phyloP scores from a whole-genome alignment of 1,140 invertebrate species.

The Periplaneta americana region DNA sequence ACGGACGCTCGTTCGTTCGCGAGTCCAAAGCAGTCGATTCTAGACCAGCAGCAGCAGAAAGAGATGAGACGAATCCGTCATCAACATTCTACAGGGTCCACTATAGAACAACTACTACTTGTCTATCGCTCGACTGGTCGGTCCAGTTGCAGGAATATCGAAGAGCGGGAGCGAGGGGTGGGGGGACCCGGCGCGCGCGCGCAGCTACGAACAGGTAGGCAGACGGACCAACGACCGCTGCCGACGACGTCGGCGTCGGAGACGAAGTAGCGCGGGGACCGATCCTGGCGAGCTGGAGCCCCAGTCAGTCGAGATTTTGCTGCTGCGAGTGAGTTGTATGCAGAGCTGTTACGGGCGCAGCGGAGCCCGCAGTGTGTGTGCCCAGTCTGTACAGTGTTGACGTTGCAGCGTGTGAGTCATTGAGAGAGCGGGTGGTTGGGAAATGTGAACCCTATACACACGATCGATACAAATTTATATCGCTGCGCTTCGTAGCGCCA shows the following conservation, averaged over 20 bases:
- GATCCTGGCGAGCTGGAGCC: background rate
- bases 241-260: background rate
- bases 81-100: conserved; percentile 8
- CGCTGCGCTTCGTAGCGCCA: conserved; percentile 1
- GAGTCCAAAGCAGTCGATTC: background rate
- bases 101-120: background rate
- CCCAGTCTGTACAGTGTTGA: background rate
- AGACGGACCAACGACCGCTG: conserved; percentile 2
- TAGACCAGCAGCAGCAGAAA: background rate
- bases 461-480: conserved; percentile 2
- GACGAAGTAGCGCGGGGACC: background rate
- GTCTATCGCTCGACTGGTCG: background rate
- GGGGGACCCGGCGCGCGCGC: background rate
- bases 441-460: background rate
- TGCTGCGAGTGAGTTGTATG: background rate
- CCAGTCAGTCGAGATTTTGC: background rate
- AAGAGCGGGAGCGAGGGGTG: background rate
- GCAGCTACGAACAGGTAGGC: conserved; percentile 2
- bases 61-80: background rate
- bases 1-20: background rate
- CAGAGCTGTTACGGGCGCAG: background rate
- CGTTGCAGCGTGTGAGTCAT: background rate
- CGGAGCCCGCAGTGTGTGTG: background rate
- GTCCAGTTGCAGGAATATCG: background rate
- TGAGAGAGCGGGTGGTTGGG: background rate